Evolutionary conservation across 2,113 vertebrate species (phyloP).

Genomic region (Poecilia latipinna): DNA sequence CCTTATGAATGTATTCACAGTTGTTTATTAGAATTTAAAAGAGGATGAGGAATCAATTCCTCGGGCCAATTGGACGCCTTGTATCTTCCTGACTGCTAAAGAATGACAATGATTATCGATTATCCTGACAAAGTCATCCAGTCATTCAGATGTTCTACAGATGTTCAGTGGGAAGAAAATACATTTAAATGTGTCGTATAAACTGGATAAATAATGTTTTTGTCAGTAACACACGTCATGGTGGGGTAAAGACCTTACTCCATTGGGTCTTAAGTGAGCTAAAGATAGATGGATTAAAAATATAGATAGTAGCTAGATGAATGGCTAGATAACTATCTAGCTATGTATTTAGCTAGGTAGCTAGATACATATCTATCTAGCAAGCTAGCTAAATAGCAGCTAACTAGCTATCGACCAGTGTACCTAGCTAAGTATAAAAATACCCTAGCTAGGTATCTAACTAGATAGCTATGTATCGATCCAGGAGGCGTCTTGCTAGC

Average conservation of each 20-base stretch:
- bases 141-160: constrained; percentile 59
- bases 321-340: too few species aligned
- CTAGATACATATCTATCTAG: too few species aligned
- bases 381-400: too few species aligned
- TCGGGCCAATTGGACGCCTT: constrained; percentile 35
- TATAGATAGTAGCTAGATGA: too few species aligned
- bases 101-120: constrained; percentile 41
- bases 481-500: too few species aligned
- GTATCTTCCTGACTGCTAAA: constrained; percentile 57
- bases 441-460: too few species aligned
- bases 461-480: too few species aligned
- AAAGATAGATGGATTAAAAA: too few species aligned
- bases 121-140: constrained; percentile 50
- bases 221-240: constrained; percentile 21
- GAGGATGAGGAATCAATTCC: constrained; percentile 42
- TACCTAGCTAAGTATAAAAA: too few species aligned
- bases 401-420: too few species aligned
- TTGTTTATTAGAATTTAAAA: constrained; percentile 64
- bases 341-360: too few species aligned
- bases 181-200: constrained; percentile 23
- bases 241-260: constrained; percentile 6
- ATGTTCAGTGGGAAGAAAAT: constrained; percentile 42
- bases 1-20: constrained; percentile 58
- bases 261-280: not conserved
- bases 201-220: constrained; percentile 39